Evolutionary conservation across 2,797 vertebrate genomes (phyloP).

Genomic region (Staurois parvus): DNA sequence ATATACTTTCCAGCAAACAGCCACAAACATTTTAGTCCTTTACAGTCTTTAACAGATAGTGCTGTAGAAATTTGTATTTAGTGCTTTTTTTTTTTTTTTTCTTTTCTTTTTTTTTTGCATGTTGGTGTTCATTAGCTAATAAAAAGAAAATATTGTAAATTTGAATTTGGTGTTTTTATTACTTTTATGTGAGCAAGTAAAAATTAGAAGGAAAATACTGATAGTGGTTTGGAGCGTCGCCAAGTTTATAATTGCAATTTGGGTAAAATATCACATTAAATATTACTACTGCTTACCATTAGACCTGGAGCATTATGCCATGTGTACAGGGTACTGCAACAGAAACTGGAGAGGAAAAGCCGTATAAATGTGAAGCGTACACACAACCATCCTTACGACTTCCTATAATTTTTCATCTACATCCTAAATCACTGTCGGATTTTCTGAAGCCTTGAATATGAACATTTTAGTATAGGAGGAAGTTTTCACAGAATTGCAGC

Average conservation of each 20-base stretch:
- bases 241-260: constrained; percentile 16
- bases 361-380: too few relatives aligned
- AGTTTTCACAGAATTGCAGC: too few relatives aligned
- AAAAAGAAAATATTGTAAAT: constrained; percentile 89
- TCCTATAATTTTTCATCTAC: too few relatives aligned
- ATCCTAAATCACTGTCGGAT: too few relatives aligned
- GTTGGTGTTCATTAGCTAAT: constrained; percentile 92
- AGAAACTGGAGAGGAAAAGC: not conserved
- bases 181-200: not conserved
- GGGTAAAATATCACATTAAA: not conserved
- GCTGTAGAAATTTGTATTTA: constrained; percentile 87
- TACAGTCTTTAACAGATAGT: constrained; percentile 73
- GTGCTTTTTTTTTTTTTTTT: constrained; percentile 79
- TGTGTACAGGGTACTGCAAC: not conserved
- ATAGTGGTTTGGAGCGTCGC: constrained; percentile 1
- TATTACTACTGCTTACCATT: not conserved
- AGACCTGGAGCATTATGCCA: not conserved
- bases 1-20: constrained; percentile 66
- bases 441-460: too few relatives aligned
- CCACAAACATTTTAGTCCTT: constrained; percentile 65
- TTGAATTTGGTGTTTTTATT: constrained; percentile 75
- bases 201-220: not conserved
- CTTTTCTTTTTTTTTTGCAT: constrained; percentile 83
- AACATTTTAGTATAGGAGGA: too few relatives aligned
- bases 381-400: too few relatives aligned